Evolutionary conservation across 2,888 invertebrate species (phyloP), one percentile per base, ranked within the genome.

Genomic region (Seira sanloemensis): DNA sequence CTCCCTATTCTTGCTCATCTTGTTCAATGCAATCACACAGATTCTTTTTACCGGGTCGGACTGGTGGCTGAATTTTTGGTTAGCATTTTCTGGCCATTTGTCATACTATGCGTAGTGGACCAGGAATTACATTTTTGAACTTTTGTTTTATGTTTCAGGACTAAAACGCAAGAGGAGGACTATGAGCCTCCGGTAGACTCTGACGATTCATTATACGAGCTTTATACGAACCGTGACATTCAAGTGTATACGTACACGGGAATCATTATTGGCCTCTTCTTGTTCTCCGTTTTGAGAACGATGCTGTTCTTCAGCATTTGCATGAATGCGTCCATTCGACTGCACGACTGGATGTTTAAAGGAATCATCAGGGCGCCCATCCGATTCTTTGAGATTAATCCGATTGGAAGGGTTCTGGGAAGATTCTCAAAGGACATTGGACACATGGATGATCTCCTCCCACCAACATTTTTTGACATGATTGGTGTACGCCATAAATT

Each of bases 391-490:
- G 87, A 87, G 69, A 76, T 78, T 23, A 87, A 87, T 62, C 87
- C 87, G n/a, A 71, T 21, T 65, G 92, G 92, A 84, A 90, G 92
- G 23, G 91, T 93, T 71, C 90, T 93, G 80, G 92, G 93, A 89
- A 89, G 93, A 23, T 93, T 96, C 91, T 95, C 96, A 0, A 96
- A 96, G 90, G 97, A 97, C 90, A 94, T 96, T 91, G 96, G 96
- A n/a, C 58, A 77, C 5, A 78, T 78, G 73, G 83, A 83, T 18
- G 82, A 82, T 12, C 21, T 83, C 1, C 0, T 92, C 74, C 95
- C 95, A 0, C 91, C 93, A 84, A 93, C 94, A 90, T 93, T 94
- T 90, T 91, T 94, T 69, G 94, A 95, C 78, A 81, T 86, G 37
- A 37, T 37, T 12, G 12, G n/a, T n/a, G n/a, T 9, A 12, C 90